Percentiles rank a stretch among this genome's conserved stretches.
Conservation (phyloP, 1,140 invertebrate species). For the Pseudomyrmex flavicornis region DNA sequence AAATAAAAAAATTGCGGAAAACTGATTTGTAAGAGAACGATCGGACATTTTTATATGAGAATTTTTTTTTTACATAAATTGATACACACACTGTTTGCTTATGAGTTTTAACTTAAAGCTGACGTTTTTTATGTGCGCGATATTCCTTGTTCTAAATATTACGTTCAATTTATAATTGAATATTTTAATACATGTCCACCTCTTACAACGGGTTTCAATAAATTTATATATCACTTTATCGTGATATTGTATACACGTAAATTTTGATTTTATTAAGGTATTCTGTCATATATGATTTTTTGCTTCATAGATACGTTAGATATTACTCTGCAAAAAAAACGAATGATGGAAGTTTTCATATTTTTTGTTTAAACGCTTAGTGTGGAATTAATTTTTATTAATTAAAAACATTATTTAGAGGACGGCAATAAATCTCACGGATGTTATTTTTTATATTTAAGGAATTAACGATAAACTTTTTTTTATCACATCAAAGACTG, state of each 20-base stretch:
- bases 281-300: neutral
- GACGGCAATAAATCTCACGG: neutral
- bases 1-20: neutral
- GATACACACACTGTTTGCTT: neutral
- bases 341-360: neutral
- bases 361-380: neutral
- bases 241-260: neutral
- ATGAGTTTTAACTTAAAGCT: constrained; percentile 13
- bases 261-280: neutral
- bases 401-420: neutral
- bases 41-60: neutral
- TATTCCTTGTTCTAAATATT: constrained; percentile 14
- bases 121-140: neutral
- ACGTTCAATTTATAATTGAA: neutral
- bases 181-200: neutral
- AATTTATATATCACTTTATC: constrained; percentile 17
- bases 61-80: constrained; percentile 16
- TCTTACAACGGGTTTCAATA: too few relatives aligned
- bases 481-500: neutral
- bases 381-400: neutral
- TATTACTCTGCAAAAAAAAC: too few relatives aligned
- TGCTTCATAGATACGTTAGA: too few relatives aligned
- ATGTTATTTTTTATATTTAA: neutral
- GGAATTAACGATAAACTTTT: neutral
- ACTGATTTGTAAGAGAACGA: neutral